Percentiles rank a stretch among this genome's conserved stretches.
phyloP scores from a whole-genome alignment of 2,797 vertebrate genomes.

The Pangasius krempfi region DNA sequence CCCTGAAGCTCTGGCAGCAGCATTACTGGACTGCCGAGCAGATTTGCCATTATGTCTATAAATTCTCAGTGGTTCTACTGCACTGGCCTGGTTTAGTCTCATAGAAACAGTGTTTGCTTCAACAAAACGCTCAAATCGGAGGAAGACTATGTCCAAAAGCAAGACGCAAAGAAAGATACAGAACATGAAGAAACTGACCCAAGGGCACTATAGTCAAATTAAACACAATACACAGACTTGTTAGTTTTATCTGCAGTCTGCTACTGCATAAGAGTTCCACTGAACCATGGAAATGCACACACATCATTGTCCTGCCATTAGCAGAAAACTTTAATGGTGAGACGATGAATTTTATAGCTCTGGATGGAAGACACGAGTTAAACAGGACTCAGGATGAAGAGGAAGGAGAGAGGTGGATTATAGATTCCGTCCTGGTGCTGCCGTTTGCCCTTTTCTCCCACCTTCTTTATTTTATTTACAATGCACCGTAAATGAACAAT shows the following conservation, averaged over 20 bases:
- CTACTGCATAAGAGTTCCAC: conserved; percentile 9
- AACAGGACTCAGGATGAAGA: conserved; percentile 21
- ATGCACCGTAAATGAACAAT: conserved; percentile 51
- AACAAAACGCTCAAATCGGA: background rate
- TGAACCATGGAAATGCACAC: background rate
- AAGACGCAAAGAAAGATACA: background rate
- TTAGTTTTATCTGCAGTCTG: background rate
- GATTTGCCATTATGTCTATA: conserved; percentile 44
- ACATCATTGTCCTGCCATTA: background rate
- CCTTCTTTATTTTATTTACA: conserved; percentile 69
- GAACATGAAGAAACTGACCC: conserved; percentile 21
- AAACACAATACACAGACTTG: background rate
- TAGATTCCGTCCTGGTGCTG: conserved; percentile 49
- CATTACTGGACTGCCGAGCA: conserved; percentile 45
- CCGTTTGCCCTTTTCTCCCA: conserved; percentile 49
- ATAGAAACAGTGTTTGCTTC: background rate
- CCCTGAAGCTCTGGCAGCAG: conserved; percentile 49
- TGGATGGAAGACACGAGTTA: conserved; percentile 23
- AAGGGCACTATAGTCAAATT: conserved; percentile 21
- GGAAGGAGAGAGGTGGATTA: conserved; percentile 33
- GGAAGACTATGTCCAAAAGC: background rate
- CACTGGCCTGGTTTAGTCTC: conserved; percentile 46
- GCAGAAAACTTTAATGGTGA: conserved; percentile 23
- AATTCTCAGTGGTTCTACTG: conserved; percentile 44
- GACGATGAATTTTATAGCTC: conserved; percentile 13